Base-by-base conservation (phyloP, 2,797 vertebrate species). In the Melanotaenia maccullochi region DNA sequence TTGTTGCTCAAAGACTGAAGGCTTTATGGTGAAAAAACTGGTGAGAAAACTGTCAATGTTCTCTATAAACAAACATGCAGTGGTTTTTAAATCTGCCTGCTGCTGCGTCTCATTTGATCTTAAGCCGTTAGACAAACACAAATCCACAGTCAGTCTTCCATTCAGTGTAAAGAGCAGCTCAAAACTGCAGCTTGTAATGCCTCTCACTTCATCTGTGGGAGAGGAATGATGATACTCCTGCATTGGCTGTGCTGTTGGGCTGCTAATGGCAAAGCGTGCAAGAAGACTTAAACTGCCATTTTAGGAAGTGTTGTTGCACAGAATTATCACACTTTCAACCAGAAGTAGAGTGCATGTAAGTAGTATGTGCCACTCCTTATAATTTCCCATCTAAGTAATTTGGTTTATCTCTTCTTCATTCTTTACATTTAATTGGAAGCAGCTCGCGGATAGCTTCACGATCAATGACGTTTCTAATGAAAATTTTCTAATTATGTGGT, bases 381-480 rank as follows among this genome's bases (percentile, higher is more conserved):
- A 85, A 74, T 68, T 86, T 75, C 38, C 32, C 47, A 60, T 81
- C 73, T 76, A 81, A 89, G 87, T 77, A 85, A 86, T 89, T 81
- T 47, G 64, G 62, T 86, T 86, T 79, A 87, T 87, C 79, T 88
- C 66, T 72, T 57, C 57, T 54, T 75, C 78, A 65, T 86, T 66
- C 70, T 69, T 75, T 65, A 62, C 25, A 24, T 85, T 85, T 85
- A 87, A 88, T 88, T 87, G 80, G 85, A 79, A 79, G 58, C 42
- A 75, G 73, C 74, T 84, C 77, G 72, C 9, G 40, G 78, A 58
- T 74, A 77, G 71, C 82, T 85, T 81, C 75, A 68, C 82, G 68
- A 89, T 88, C 85, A 78, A 60, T 82, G 84, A 79, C 7, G 47
- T 86, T 92, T 83, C 78, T 84, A 89, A 90, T 86, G 84, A 87